Evolutionary conservation across 2,888 invertebrate species (phyloP).

Genomic region (Pandemis cinnamomeana): DNA sequence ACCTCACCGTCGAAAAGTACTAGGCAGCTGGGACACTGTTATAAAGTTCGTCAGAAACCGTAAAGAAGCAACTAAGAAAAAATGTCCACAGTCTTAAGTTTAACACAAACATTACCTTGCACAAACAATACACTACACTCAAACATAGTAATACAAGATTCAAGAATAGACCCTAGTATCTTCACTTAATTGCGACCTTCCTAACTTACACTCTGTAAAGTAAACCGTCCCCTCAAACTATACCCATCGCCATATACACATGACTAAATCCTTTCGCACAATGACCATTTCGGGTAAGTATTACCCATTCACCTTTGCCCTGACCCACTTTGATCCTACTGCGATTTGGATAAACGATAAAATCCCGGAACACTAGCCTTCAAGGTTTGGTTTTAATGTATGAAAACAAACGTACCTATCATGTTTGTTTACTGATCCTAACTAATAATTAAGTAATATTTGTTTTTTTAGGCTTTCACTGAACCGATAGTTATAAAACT

Average conservation of each 20-base stretch:
- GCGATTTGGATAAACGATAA: constrained; percentile 1
- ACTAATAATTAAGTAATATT: not conserved
- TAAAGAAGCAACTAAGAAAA: too few species aligned
- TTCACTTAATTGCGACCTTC: not conserved
- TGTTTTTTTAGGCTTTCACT: too few species aligned
- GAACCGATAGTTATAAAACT: too few species aligned
- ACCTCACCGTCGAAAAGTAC: too few species aligned
- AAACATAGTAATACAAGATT: too few species aligned
- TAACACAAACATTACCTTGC: too few species aligned
- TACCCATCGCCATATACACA: not conserved
- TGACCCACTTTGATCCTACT: constrained; percentile 16
- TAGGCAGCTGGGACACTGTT: too few species aligned
- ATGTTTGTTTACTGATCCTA: not conserved
- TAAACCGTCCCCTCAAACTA: not conserved
- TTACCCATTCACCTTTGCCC: not conserved
- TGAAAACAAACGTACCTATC: not conserved
- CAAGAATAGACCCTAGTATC: too few species aligned
- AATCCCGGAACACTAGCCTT: constrained; percentile 7
- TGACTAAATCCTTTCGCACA: not conserved
- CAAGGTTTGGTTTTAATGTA: not conserved
- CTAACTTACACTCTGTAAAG: not conserved
- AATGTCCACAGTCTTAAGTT: too few species aligned
- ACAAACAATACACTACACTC: too few species aligned
- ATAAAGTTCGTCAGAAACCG: too few species aligned
- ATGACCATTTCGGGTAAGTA: not conserved